phyloP scores from a whole-genome alignment of 23 tunicate genomes.

The Diplosoma virens region DNA sequence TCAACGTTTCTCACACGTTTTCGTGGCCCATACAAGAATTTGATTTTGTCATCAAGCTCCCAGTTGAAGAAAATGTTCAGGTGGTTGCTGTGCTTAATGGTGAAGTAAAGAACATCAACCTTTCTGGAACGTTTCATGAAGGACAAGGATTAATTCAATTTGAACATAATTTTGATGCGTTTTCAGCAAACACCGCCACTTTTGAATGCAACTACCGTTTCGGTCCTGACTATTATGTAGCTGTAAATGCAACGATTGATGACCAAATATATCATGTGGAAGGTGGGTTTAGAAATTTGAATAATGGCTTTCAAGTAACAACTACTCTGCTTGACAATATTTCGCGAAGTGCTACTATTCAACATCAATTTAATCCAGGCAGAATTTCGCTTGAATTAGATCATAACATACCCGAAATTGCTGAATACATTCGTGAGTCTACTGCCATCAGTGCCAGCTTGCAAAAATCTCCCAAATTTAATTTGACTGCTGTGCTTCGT shows the following conservation, averaged over 20 bases:
- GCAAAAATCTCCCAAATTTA: constrained; percentile 21
- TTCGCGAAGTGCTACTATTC: constrained; percentile 32
- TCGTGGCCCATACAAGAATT: background rate
- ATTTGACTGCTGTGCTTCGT: constrained; percentile 33
- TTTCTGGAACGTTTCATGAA: constrained; percentile 17
- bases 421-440: constrained; percentile 26
- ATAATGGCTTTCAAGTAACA: constrained; percentile 49
- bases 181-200: background rate
- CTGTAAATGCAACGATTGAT: constrained; percentile 30
- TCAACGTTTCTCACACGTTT: constrained; percentile 30
- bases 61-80: background rate
- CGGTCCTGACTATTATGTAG: constrained; percentile 33
- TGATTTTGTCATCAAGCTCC: background rate
- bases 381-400: constrained; percentile 43
- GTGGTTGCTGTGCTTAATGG: constrained; percentile 32
- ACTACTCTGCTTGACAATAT: constrained; percentile 37
- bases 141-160: constrained; percentile 6
- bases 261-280: constrained; percentile 19
- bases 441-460: constrained; percentile 35
- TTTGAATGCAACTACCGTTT: constrained; percentile 25
- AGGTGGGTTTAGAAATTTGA: constrained; percentile 27
- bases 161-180: constrained; percentile 24
- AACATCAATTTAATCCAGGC: constrained; percentile 24
- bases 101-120: constrained; percentile 5
- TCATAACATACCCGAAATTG: constrained; percentile 45